Evolutionary conservation across 1,140 invertebrate genomes (phyloP), one percentile per base, ranked within the genome.

Genomic region (Zaprionus gabonicus): DNA sequence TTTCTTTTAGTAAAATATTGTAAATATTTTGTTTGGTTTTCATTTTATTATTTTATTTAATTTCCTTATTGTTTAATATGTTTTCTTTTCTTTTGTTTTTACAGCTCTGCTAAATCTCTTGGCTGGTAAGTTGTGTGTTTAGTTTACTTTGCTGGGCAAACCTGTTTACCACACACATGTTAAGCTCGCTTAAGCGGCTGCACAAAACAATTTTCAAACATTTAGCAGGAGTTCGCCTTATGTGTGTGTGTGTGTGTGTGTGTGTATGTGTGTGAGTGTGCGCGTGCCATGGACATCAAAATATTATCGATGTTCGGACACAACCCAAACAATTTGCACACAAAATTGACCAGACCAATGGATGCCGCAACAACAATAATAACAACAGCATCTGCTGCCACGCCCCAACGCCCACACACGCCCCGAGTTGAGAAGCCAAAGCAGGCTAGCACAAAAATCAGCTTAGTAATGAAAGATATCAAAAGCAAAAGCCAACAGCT

Each of bases 251-350:
- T 12, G 4, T 23, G 10, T 25, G 0, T 4, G 46, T 2, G 3
- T 51, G 20, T 25, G 3, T 10, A 3, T 23, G 46, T 25, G 46
- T 46, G 15, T 46, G 6, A 15, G 41, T 72, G 28, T 66, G 60
- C 31, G 57, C 15, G 71, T 13, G 27, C 28, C 60, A 59, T 49
- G 66, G 67, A 71, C 77, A 85, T 68, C 62, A 67, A 72, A 71
- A 85, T 81, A 88, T 90, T 88, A 82, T 88, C 68, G 77, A 76
- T 82, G 70, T 66, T 80, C 71, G 73, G 68, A 72, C 80, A 71
- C 81, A 78, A 51, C 84, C 84, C 84, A 76, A 90, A 79, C 84
- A 84, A 90, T 88, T 88, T 83, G 67, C 66, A 77, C 82, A 81
- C 76, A 83, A 67, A 80, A 81, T 78, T 85, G 82, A 85, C 68